Evolutionary conservation across 1,140 invertebrate genomes (phyloP), one percentile per base, ranked within the genome.

Genomic region (Pogonomyrmex barbatus): DNA sequence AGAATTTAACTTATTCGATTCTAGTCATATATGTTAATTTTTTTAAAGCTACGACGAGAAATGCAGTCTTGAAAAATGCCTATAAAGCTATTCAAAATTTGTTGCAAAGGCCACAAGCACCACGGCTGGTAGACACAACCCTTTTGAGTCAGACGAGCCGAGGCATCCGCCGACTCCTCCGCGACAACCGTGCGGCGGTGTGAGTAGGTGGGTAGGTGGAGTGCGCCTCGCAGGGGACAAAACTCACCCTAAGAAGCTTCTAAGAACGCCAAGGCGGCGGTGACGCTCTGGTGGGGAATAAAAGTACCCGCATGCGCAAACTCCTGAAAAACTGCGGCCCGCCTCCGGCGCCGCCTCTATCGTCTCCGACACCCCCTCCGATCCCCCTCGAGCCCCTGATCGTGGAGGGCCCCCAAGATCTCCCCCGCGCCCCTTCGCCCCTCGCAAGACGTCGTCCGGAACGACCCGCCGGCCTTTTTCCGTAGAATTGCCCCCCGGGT

Each of bases 181-280:
- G 76, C 85, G 54, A 63, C 83, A 85, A 60, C 71, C 78, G 65
- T n/a, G 62, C 65, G 52, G 60, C 30, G 14, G 42, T 62, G 68
- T 45, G 56, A 52, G 79, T 70, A 81, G 47, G 63, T 63, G 83
- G 71, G 65, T 63, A n/a, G 73, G 87, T 56, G 52, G 58, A 70
- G 68, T 60, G 73, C 75, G 56, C 60, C 77, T 88, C 90, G 92
- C 89, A 85, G 89, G 89, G 92, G 93, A 95, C 94, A 95, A 94
- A 95, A 95, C 92, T 95, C 92, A 90, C 90, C 92, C 93, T 95
- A 95, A 95, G 94, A 95, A 95, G 93, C 93, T 92, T 95, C 94
- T 95, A 95, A 95, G 94, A 95, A 95, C 91, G 89, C 68, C 86
- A 91, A 92, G 91, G 92, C 88, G 91, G 88, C 70, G 89, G 91